These are phyloP conservation scores for Tiliacea citrago DNA, from an alignment of 2,888 invertebrate species.

Conservation along the genomic window DNA sequence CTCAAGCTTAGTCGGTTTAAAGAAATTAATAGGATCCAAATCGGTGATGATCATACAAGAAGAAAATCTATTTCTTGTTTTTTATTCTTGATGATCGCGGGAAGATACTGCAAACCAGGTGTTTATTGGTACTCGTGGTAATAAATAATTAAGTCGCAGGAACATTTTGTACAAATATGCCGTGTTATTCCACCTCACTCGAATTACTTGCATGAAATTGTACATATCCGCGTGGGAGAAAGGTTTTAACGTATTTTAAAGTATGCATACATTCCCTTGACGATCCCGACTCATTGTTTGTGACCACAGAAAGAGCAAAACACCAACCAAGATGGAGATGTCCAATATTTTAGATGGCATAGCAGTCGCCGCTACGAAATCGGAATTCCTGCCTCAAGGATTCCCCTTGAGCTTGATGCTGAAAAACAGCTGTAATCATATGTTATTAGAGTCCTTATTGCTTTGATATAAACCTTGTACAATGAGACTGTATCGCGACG, in stretches of 20 bases:
- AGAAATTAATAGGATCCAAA: not conserved
- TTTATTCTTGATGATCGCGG: not conserved
- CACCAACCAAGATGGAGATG: slow-evolving; percentile 89
- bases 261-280: slow-evolving; percentile 89
- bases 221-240: slow-evolving; percentile 78
- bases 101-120: not conserved
- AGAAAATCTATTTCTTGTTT: not conserved
- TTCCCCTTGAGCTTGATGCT: slow-evolving; percentile 71
- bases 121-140: not conserved
- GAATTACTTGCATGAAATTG: slow-evolving; percentile 69
- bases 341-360: slow-evolving; percentile 91
- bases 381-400: slow-evolving; percentile 87
- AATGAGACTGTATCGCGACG: slow-evolving; percentile 82
- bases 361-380: slow-evolving; percentile 89
- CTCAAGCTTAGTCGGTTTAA: not conserved
- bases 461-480: slow-evolving; percentile 70
- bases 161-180: slow-evolving; percentile 39
- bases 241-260: slow-evolving; percentile 83
- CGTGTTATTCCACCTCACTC: slow-evolving; percentile 42
- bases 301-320: slow-evolving; percentile 88
- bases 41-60: not conserved
- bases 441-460: slow-evolving; percentile 77
- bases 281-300: slow-evolving; percentile 89
- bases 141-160: slow-evolving; percentile 20
- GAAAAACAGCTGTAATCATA: slow-evolving; percentile 78